Base-by-base conservation (phyloP, 2,888 invertebrate species). In the Baronia brevicornis region DNA sequence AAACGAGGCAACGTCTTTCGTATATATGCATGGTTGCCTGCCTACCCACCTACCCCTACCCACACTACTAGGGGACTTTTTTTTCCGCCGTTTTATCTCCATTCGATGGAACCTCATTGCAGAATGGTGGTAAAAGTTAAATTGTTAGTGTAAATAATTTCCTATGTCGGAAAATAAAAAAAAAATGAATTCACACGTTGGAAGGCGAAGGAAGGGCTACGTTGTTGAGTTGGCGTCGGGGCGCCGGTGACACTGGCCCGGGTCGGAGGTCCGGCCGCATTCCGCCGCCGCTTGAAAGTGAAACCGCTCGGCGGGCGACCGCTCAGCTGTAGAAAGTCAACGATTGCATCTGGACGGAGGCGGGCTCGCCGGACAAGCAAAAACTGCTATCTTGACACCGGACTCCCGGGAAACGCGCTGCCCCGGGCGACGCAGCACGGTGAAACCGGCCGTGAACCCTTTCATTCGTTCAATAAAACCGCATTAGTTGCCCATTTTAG, bases 201-300 rank as follows among this genome's bases (percentile, higher is more conserved):
- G n/a, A n/a, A n/a, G n/a, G n/a, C n/a, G n/a, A n/a, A n/a, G n/a
- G 13, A 23, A 26, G 36, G 23, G 26, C 29, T n/a, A 13, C 6
- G 9, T 13, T 28, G 4, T 21, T 15, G 29, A 18, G 28, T 10
- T 7, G 21, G 3, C 27, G 27, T 2, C 18, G 23, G 14, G 38
- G 43, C 46, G 43, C 52, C 43, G 52, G 38, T 37, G 52, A 44
- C 46, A 44, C 51, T 49, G 48, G 48, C 39, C 40, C 64, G 71
- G 79, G 79, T 80, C 80, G 79, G 71, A 79, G 82, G 79, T 80
- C 71, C 77, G 78, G 71, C 73, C 80, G 74, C 82, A 80, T 82
- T 82, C 82, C 79, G 41, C 52, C 67, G 71, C 60, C 67, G 72
- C 68, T 74, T 62, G 82, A 82, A 82, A 84, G 82, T 82, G 82